Evolutionary conservation across 2,113 vertebrate genomes (phyloP), one percentile per base, ranked within the genome.

Genomic region (Emydura subglobosa): DNA sequence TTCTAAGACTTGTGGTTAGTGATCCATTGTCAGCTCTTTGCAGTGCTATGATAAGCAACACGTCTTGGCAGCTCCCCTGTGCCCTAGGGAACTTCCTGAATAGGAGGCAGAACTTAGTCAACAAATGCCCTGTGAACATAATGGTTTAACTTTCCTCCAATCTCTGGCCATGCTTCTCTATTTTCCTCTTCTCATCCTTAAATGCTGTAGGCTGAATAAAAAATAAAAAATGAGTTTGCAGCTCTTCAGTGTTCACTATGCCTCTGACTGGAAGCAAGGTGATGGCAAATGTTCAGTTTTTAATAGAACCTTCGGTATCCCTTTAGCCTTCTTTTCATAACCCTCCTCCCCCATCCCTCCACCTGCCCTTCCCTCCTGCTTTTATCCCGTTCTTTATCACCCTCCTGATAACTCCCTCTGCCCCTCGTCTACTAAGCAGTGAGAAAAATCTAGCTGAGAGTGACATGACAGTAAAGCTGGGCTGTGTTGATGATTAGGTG

Each of bases 251-350:
- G 86, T 42, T 44, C 24, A 88, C 51, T 91, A 57, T 2, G 4
- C 65, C 82, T 89, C 72, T 61, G 76, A 83, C 27, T 85, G 95
- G 93, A 97, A 97, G 79, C 54, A 82, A 10, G 85, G 95, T 95
- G 29, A 88, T 39, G 19, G 34, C 87, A 29, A 87, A 86, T 97
- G 86, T 27, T 22, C 44, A 78, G 12, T 68, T 97, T 96, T 96
- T 82, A 86, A 51, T 82, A 44, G 88, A 92, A 59, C 80, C 86
- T 54, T 83, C 92, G 27, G 13, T 91, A 91, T 49, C 44, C 90
- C 68, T 88, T 96, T 95, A 86, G 79, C 91, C 79, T 92, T 89
- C 51, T 88, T 90, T 95, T 82, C 79, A 2, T 1, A 68, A 21
- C 31, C 86, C 39, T 39, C 39, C 39, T 39, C 39, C 39, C 39